A percentile compares a stretch with the other conserved stretches of the same genome.
These are phyloP conservation scores for Chrysolina americana DNA, from an alignment of 2,888 invertebrate genomes.

Conservation along the genomic window DNA sequence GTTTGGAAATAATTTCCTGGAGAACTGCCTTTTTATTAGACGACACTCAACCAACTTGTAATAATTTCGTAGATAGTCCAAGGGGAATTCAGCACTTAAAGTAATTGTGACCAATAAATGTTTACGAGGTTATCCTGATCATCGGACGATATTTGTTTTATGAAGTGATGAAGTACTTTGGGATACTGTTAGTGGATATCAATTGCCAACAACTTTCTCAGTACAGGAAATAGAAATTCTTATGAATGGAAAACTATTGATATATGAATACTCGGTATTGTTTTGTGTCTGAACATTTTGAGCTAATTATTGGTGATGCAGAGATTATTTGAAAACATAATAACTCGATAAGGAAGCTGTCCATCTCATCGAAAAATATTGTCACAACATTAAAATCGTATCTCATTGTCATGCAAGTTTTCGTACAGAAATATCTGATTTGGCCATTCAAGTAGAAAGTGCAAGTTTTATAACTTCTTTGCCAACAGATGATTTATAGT, in stretches of 20 bases:
- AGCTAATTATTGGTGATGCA: too few relatives aligned
- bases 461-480: too few relatives aligned
- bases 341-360: too few relatives aligned
- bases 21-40: constrained; percentile 33
- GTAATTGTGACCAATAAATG: constrained; percentile 45
- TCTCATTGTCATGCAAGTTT: too few relatives aligned
- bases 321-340: too few relatives aligned
- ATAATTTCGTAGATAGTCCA: constrained; percentile 39
- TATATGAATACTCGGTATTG: too few relatives aligned
- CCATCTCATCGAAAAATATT: too few relatives aligned
- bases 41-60: constrained; percentile 38
- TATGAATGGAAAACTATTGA: not conserved
- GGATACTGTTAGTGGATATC: constrained; percentile 2
- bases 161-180: constrained; percentile 18
- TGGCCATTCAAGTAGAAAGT: too few relatives aligned
- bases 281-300: too few relatives aligned
- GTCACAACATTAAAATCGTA: too few relatives aligned
- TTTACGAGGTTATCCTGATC: constrained; percentile 39
- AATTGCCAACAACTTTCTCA: not conserved
- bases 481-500: too few relatives aligned
- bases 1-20: constrained; percentile 24
- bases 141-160: constrained; percentile 35
- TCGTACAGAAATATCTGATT: too few relatives aligned
- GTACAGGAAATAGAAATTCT: not conserved
- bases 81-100: constrained; percentile 40